Conservation (phyloP, 2,888 invertebrate species). For the Lochmaea crataegi region DNA sequence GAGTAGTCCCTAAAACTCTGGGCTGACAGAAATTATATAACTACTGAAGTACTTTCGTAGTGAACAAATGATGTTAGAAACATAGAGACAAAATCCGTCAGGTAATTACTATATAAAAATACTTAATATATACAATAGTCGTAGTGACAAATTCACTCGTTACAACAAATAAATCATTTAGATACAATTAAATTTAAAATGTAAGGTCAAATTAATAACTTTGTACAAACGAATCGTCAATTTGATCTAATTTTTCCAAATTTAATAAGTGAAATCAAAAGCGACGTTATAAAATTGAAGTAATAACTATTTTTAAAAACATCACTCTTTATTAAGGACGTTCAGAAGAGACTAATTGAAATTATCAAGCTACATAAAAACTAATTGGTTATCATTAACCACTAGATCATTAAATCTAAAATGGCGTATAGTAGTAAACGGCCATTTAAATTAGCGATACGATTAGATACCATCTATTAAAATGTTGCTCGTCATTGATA, state of each 20-base stretch:
- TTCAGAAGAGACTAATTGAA: conserved; percentile 19
- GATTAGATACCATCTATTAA: background rate
- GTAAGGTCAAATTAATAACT: too few species aligned
- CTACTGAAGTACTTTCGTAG: too few species aligned
- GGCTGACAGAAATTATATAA: too few species aligned
- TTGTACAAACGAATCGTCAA: background rate
- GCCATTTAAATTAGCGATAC: background rate
- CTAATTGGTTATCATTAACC: conserved; percentile 24
- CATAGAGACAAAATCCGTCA: too few species aligned
- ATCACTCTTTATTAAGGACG: background rate
- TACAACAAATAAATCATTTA: too few species aligned
- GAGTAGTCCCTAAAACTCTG: too few species aligned
- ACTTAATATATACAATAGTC: too few species aligned
- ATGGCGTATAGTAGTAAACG: background rate
- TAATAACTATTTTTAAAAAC: background rate
- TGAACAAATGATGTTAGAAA: too few species aligned
- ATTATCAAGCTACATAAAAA: conserved; percentile 24
- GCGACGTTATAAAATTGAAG: background rate
- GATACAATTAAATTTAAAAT: too few species aligned
- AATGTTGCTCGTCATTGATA: background rate
- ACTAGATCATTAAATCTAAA: conserved; percentile 20
- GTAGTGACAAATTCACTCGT: too few species aligned
- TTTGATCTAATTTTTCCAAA: background rate
- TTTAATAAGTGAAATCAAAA: background rate
- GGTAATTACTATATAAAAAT: too few species aligned